Evolutionary conservation across 2,113 vertebrate genomes (phyloP).

Genomic region (Corapipo altera): DNA sequence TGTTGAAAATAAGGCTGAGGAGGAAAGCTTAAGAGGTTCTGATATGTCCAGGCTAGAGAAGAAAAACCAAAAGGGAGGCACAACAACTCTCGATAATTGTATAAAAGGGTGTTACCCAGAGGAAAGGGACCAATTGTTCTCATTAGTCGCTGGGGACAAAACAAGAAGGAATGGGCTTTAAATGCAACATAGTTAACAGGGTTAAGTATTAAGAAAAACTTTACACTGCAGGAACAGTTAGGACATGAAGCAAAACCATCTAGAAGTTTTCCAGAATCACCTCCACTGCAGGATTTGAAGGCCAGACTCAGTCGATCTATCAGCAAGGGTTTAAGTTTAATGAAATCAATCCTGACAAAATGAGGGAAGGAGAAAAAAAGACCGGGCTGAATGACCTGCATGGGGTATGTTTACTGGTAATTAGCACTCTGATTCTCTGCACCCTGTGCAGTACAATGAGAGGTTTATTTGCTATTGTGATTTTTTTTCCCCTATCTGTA

Average conservation of each 20-base stretch:
- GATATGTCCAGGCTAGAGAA: slow-evolving; percentile 38
- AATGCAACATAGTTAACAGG: neutral
- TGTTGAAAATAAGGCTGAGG: slow-evolving; percentile 53
- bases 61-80: slow-evolving; percentile 53
- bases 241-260: neutral
- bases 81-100: slow-evolving; percentile 31
- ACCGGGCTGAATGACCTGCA: neutral
- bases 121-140: slow-evolving; percentile 44
- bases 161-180: slow-evolving; percentile 37
- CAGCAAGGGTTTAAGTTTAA: neutral
- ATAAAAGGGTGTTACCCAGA: slow-evolving; percentile 52
- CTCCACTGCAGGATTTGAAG: neutral
- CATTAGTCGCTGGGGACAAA: slow-evolving; percentile 58
- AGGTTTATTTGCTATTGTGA: neutral
- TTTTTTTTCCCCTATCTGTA: neutral
- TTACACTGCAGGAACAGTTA: neutral
- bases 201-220: slow-evolving; percentile 38
- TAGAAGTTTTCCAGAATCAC: neutral
- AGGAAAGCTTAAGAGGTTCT: slow-evolving; percentile 56
- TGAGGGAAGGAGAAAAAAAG: neutral
- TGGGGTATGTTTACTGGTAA: neutral
- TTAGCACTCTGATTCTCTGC: neutral
- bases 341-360: neutral
- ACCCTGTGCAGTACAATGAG: neutral
- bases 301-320: neutral